Percentiles rank a stretch among this genome's conserved stretches.
phyloP scores from a whole-genome alignment of 1,140 invertebrate species.

The Stenopsyche tienmushanensis region DNA sequence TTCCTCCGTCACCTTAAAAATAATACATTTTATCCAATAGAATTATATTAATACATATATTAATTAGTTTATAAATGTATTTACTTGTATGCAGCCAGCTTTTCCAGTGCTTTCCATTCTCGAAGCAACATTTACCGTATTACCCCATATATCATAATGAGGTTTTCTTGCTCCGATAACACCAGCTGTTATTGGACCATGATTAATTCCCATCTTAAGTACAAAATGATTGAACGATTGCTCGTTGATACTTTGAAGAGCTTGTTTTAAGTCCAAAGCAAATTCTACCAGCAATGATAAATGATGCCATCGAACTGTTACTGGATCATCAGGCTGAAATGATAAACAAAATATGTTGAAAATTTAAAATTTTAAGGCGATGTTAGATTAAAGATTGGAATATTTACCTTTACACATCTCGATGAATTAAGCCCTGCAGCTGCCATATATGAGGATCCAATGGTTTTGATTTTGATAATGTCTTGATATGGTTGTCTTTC shows the following conservation, averaged over 20 bases:
- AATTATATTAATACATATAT: not conserved
- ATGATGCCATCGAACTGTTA: conserved; percentile 78
- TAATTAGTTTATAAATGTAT: conserved; percentile 28
- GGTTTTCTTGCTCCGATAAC: conserved; percentile 93
- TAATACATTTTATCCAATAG: not conserved
- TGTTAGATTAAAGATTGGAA: conserved; percentile 1
- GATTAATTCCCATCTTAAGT: conserved; percentile 92
- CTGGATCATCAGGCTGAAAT: conserved; percentile 65
- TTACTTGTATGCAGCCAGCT: conserved; percentile 90
- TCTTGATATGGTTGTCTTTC: conserved; percentile 82
- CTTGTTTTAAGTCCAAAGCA: conserved; percentile 85
- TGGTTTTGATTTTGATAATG: conserved; percentile 97
- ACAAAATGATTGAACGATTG: conserved; percentile 96
- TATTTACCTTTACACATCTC: conserved; percentile 63
- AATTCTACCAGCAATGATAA: conserved; percentile 85
- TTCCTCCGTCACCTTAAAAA: conserved; percentile 83
- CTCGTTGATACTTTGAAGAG: conserved; percentile 87
- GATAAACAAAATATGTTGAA: conserved; percentile 25
- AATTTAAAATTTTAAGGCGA: conserved; percentile 1
- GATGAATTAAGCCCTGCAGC: conserved; percentile 85
- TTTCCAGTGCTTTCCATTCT: conserved; percentile 97
- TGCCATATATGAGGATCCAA: conserved; percentile 97
- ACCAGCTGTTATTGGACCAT: conserved; percentile 91
- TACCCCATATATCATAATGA: conserved; percentile 96
- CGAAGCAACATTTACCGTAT: conserved; percentile 94